Conservation (phyloP, 2,113 vertebrate genomes). For the Scatophagus argus region DNA sequence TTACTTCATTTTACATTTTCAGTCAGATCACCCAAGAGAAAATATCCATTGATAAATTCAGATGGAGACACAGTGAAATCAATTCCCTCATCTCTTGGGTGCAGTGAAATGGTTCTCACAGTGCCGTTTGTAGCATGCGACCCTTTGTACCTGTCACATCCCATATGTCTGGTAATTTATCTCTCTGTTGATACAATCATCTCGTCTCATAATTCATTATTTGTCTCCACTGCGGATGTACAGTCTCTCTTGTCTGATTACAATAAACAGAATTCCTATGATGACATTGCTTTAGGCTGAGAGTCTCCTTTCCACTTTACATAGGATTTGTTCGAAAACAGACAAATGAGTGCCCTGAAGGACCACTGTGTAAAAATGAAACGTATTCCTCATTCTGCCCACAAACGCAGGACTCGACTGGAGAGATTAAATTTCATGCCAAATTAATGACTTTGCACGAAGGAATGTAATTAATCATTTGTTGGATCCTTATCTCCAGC, state of each 20-base stretch:
- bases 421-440: slow-evolving; percentile 56
- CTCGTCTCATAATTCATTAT: slow-evolving; percentile 53
- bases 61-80: slow-evolving; percentile 29
- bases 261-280: slow-evolving; percentile 1
- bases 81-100: slow-evolving; percentile 44
- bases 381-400: slow-evolving; percentile 54
- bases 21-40: slow-evolving; percentile 35
- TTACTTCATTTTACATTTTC: slow-evolving; percentile 44
- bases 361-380: slow-evolving; percentile 27
- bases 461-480: slow-evolving; percentile 71
- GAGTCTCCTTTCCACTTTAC: slow-evolving; percentile 1
- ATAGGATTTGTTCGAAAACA: slow-evolving; percentile 8
- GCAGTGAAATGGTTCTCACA: slow-evolving; percentile 11
- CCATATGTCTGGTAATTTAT: slow-evolving; percentile 60
- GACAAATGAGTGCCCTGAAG: slow-evolving; percentile 20
- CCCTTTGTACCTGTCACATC: slow-evolving; percentile 55
- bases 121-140: slow-evolving; percentile 16
- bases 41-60: slow-evolving; percentile 53
- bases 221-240: slow-evolving; percentile 3
- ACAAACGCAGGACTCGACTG: slow-evolving; percentile 38
- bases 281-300: slow-evolving; percentile 9
- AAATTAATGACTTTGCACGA: slow-evolving; percentile 55
- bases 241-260: slow-evolving; percentile 19
- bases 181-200: slow-evolving; percentile 48
- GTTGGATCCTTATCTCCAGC: slow-evolving; percentile 40